Evolutionary conservation across 1,140 invertebrate genomes (phyloP), one percentile per base, ranked within the genome.

Genomic region (Polyergus mexicanus): DNA sequence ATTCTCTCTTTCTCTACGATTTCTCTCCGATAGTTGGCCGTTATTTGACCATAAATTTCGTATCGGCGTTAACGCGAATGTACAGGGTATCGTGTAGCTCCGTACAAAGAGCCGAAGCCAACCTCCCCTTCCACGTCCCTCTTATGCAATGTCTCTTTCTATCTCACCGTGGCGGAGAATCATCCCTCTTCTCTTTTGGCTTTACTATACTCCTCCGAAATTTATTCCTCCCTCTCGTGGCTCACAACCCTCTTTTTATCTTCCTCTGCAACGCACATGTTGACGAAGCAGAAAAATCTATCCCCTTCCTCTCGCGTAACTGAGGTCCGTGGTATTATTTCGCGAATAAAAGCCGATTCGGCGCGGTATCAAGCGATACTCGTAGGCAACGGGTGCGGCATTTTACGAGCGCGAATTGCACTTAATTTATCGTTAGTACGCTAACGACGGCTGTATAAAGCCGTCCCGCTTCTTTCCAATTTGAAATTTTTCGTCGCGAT

Each of bases 41-140:
- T 92, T 92, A 93, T 92, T 91, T 90, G 86, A 86, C 90, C 88
- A 93, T 93, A 93, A 92, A 93, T 93, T 90, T 87, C 72, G 86
- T 87, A 91, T 88, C 85, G 88, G 47, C 81, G 84, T 86, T 88
- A 90, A 90, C 88, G 88, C 92, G 88, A 92, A 92, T 90, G 83
- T 85, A 91, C 89, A 88, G 80, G 88, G n/a, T 80, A 80, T 47
- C 77, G 77, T 62, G 62, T 56, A 58, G 25, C 51, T 47, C 0
- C 65, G 35, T 85, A 85, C 83, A 63, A 87, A 85, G 83, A 69
- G 44, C 54, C 66, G 58, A 69, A 28, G 38, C 76, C 58, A 54
- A 32, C 16, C 38, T 7, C 16, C 47, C 10, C 47, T 51, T 51
- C 5, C 47, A 28, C 22, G 10, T 51, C 13, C 28, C 32, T 32